Base-by-base conservation (phyloP, 2,113 vertebrate genomes). In the Vireo altiloquus region DNA sequence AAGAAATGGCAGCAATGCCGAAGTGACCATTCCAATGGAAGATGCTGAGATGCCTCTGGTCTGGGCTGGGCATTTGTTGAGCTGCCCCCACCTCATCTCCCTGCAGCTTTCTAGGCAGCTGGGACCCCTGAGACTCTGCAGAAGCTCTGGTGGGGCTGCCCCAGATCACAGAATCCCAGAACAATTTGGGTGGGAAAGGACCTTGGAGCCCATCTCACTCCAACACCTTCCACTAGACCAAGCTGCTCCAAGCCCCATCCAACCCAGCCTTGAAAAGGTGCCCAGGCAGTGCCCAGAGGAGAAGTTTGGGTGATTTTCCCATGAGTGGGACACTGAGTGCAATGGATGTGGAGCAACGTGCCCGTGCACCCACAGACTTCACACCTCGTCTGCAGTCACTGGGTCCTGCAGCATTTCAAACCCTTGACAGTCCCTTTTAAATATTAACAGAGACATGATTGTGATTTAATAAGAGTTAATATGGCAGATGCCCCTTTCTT, bases 291-390 rank as follows among this genome's bases (percentile, higher is more conserved):
- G 23, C 24, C 60, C 46, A 19, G 28, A 1, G 3, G 24, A 64
- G 59, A 17, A 5, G 8, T 24, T 23, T 5, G 2, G 18, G 37
- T 54, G 28, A 44, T 84, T 81, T 59, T n/a, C 52, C 52, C 0
- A 2, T 1, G 23, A 60, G 15, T 3, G 12, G 39, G 65, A 57
- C 37, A 7, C 37, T 11, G 64, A 90, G 35, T 27, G 37, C 30
- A n/a, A 19, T 1, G 31, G 39, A 23, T 2, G 5, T 10, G 23
- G 33, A 6, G 31, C 18, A 79, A 24, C 0, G 4, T 28, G 50
- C 40, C 46, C 0, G 0, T 1, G 30, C 11, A 35, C 40, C 47
- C 42, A 31, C 0, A 14, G 19, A 30, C 46, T 64, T 64, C 71
- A 20, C 60, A 22, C n/a, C n/a, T 74, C 8, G 5, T 11, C 61